A percentile compares a stretch with the other conserved stretches of the same genome.
These are phyloP conservation scores for Montipora sp. DNA, from an alignment of 64 coral and sea anemone genomes.

Conservation along the genomic window DNA sequence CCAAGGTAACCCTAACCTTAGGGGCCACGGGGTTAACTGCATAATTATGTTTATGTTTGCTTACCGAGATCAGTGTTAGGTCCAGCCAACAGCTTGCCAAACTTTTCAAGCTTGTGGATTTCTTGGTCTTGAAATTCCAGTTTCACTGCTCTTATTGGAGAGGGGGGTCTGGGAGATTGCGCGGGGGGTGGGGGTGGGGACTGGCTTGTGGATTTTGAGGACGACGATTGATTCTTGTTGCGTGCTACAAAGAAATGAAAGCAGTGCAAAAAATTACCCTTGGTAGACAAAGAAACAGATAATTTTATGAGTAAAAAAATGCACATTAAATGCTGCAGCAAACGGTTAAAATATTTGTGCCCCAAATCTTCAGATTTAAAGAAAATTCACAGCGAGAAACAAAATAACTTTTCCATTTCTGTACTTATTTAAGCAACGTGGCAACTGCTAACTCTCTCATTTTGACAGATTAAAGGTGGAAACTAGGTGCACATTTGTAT, in stretches of 20 bases:
- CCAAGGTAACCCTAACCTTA: no score
- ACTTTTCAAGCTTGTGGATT: constrained; percentile 95
- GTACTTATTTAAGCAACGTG: no score
- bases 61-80: constrained; percentile 95
- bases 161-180: constrained; percentile 73
- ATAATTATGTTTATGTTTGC: background rate
- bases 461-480: no score
- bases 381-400: no score
- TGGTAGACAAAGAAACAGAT: background rate
- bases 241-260: constrained; percentile 63
- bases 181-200: constrained; percentile 36
- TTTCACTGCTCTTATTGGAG: constrained; percentile 81
- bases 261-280: background rate
- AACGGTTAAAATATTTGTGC: no score
- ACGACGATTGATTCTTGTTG: constrained; percentile 75
- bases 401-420: no score
- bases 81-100: constrained; percentile 96
- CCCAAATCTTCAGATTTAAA: no score
- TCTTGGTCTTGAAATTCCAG: constrained; percentile 97
- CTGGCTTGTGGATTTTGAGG: constrained; percentile 55
- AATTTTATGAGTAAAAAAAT: no score
- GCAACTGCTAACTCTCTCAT: no score
- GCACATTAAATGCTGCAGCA: no score
- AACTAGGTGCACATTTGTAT: no score
- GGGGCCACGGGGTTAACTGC: no score